phyloP scores from a whole-genome alignment of 2,888 invertebrate genomes.

The Cephonodes hylas region DNA sequence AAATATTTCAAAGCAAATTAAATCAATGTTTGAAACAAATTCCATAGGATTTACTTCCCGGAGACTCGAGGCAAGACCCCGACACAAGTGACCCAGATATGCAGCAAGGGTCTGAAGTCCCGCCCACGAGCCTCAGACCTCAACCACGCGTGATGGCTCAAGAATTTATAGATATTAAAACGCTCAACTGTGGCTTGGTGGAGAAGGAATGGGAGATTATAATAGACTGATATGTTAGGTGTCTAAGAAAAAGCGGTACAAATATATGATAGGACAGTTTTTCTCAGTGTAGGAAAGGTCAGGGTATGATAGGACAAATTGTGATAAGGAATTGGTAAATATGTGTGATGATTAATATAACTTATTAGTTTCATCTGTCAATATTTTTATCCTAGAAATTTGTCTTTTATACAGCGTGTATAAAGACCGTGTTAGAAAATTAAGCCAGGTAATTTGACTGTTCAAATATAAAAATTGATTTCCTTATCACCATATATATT shows the following conservation, averaged over 20 bases:
- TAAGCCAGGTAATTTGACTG: no score
- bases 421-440: no score
- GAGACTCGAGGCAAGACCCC: constrained; percentile 88
- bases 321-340: no score
- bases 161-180: background rate
- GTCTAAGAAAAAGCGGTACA: background rate
- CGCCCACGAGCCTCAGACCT: constrained; percentile 42
- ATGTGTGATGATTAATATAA: no score
- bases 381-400: no score
- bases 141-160: constrained; percentile 18
- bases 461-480: no score
- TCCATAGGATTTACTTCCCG: constrained; percentile 84
- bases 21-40: background rate
- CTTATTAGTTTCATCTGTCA: no score
- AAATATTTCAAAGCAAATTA: background rate
- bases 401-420: no score
- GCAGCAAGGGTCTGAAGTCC: constrained; percentile 83
- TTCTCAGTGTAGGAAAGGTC: no score
- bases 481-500: no score
- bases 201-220: background rate
- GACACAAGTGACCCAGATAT: constrained; percentile 82
- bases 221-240: background rate
- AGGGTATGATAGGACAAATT: no score
- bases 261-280: no score
- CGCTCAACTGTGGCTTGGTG: background rate